Evolutionary conservation across 1,140 invertebrate genomes (phyloP).

Genomic region (Drosophila willistoni): DNA sequence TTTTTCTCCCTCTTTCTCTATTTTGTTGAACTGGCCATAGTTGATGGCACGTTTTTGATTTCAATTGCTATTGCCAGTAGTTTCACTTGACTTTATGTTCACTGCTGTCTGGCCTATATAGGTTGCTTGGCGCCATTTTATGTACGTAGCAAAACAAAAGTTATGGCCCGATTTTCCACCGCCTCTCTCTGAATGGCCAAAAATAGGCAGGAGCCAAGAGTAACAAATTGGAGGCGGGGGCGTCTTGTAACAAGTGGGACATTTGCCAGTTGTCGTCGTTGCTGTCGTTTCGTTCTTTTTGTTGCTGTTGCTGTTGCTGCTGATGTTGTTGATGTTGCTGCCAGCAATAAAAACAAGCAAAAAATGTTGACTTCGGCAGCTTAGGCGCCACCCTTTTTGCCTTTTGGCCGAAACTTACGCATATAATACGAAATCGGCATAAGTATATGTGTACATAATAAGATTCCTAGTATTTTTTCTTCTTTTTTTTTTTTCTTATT

Average conservation of each 20-base stretch:
- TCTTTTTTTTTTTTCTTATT: not conserved
- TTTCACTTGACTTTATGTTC: conserved; percentile 62
- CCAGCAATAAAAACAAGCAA: conserved; percentile 76
- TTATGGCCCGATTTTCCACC: conserved; percentile 74
- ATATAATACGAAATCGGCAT: conserved; percentile 70
- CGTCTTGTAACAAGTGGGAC: conserved; percentile 76
- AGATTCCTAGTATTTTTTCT: conserved; percentile 53
- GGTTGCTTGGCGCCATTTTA: conserved; percentile 80
- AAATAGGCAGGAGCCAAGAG: conserved; percentile 8
- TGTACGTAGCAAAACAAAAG: conserved; percentile 80
- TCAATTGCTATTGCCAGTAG: conserved; percentile 58
- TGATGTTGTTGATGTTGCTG: conserved; percentile 60
- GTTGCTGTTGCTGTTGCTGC: conserved; percentile 50
- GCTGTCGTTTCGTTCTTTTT: conserved; percentile 33
- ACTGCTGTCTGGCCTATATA: conserved; percentile 73
- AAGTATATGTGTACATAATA: conserved; percentile 79
- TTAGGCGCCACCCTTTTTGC: conserved; percentile 65
- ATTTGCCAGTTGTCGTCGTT: conserved; percentile 68
- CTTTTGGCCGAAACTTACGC: conserved; percentile 48
- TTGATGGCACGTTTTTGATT: conserved; percentile 78
- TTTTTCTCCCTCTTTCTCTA: not conserved
- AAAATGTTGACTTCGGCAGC: conserved; percentile 61
- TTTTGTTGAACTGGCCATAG: conserved; percentile 35
- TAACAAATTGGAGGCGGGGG: conserved; percentile 20
- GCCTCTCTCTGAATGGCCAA: not conserved